Percentiles rank a stretch among this genome's conserved stretches.
These are phyloP conservation scores for Trachemys scripta DNA, from an alignment of 2,113 vertebrate genomes.

Conservation along the genomic window DNA sequence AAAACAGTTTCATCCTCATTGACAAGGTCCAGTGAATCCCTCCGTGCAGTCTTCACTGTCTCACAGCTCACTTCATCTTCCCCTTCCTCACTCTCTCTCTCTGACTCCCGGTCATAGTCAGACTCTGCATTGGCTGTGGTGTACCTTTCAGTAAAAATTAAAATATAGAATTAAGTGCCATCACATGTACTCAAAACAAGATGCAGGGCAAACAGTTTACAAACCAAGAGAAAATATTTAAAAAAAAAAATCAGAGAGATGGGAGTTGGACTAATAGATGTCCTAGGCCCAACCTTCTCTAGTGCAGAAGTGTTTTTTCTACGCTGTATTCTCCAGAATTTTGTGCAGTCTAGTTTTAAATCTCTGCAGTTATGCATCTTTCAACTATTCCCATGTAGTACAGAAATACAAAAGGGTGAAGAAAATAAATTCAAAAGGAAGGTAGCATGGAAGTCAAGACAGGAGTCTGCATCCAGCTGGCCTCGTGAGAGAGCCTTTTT, in stretches of 20 bases:
- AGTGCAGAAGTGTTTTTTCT: fast-evolving
- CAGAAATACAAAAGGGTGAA: fast-evolving
- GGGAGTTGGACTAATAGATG: neutral
- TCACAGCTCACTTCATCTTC: constrained; percentile 89
- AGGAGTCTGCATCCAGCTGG: fast-evolving
- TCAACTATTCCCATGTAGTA: fast-evolving
- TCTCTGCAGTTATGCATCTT: fast-evolving
- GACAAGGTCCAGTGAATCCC: constrained; percentile 78
- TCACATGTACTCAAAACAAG: neutral
- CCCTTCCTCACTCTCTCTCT: constrained; percentile 84
- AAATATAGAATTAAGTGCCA: fast-evolving
- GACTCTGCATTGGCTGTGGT: constrained; percentile 94
- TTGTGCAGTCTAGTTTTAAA: fast-evolving
- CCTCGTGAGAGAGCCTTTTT: fast-evolving
- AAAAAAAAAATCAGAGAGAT: neutral
- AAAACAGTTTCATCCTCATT: constrained; percentile 33
- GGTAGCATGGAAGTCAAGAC: neutral
- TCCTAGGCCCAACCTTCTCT: neutral
- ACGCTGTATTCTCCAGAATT: neutral
- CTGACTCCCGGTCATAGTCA: constrained; percentile 90
- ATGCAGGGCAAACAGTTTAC: neutral
- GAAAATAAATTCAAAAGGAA: neutral
- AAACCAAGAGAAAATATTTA: neutral
- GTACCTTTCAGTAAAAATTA: constrained; percentile 78
- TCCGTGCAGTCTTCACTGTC: constrained; percentile 84